Evolutionary conservation across 2,113 vertebrate genomes (phyloP).

Genomic region (Hypanus sabinus): DNA sequence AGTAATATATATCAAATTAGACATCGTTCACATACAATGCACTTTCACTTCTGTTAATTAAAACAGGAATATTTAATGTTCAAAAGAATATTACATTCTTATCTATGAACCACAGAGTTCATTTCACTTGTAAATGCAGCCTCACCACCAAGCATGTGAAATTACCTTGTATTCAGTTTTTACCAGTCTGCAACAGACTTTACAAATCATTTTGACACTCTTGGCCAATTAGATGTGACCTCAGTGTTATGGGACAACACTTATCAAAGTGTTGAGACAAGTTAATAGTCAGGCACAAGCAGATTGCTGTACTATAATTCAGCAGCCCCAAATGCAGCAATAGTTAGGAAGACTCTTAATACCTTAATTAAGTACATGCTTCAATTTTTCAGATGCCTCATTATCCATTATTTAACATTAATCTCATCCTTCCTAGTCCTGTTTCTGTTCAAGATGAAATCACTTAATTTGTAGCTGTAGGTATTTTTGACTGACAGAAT

Average conservation of each 20-base stretch:
- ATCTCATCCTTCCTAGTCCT: background rate
- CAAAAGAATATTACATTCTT: background rate
- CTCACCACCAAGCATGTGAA: background rate
- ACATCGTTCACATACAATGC: background rate
- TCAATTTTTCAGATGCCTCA: background rate
- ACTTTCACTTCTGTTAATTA: constrained; percentile 21
- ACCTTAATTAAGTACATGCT: background rate
- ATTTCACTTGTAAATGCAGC: background rate
- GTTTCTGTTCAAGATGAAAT: background rate
- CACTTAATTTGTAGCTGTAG: background rate
- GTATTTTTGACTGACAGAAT: background rate
- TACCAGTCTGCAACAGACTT: constrained; percentile 15
- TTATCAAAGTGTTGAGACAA: background rate
- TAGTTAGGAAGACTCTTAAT: background rate
- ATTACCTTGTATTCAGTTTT: background rate
- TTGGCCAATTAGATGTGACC: constrained; percentile 25
- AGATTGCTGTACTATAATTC: background rate
- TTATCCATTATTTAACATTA: background rate
- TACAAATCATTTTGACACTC: constrained; percentile 15
- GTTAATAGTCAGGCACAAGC: background rate
- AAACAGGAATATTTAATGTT: background rate
- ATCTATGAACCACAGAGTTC: background rate
- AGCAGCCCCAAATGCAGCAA: background rate
- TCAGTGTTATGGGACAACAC: background rate
- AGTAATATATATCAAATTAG: background rate